Base-by-base conservation (phyloP, 2,113 vertebrate species). In the Semicossyphus pulcher region DNA sequence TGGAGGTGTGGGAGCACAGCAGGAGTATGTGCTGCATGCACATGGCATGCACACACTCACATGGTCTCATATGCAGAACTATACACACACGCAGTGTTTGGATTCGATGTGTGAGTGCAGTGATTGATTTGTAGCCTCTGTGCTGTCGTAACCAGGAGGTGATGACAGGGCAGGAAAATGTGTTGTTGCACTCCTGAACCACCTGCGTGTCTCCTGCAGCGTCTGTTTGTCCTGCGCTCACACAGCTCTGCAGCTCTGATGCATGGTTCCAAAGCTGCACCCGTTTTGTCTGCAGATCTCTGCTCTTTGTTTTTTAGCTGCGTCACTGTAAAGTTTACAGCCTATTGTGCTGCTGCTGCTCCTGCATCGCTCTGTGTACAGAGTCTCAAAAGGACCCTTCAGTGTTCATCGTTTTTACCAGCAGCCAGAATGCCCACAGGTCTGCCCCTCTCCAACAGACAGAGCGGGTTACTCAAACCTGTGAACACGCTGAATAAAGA, bases 101-200 rank as follows among this genome's bases (percentile, higher is more conserved):
- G 34, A 20, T 37, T 32, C 11, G 10, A 34, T 9, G 45, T 20
- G 47, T 23, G 34, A 1, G 8, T 54, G 28, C 7, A 5, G 8
- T 26, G 51, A 39, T 75, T 31, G 64, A 80, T 80, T 34, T 52
- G 41, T 21, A 41, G 72, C n/a, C 45, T 47, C 31, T 37, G 51
- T 7, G n/a, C n/a, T n/a, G 25, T 42, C 78, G 52, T 60, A 62
- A 72, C 68, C 9, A 1, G 3, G 32, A 26, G 32, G 64, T 64
- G 72, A 71, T 74, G 25, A 62, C 51, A 62, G 58, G 49, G n/a
- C 62, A 39, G 25, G 26, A 58, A 67, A 62, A 71, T n/a, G 59
- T 9, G 5, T 29, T 9, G 41, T n/a, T 37, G 36, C 52, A 59
- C 53, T 56, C 31, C 8, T 53, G 36, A 61, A 47, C 56, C 20